Percentiles rank a stretch among this genome's conserved stretches.
These are phyloP conservation scores for Drosophila kuntzei DNA, from an alignment of 2,888 invertebrate genomes.

Conservation along the genomic window DNA sequence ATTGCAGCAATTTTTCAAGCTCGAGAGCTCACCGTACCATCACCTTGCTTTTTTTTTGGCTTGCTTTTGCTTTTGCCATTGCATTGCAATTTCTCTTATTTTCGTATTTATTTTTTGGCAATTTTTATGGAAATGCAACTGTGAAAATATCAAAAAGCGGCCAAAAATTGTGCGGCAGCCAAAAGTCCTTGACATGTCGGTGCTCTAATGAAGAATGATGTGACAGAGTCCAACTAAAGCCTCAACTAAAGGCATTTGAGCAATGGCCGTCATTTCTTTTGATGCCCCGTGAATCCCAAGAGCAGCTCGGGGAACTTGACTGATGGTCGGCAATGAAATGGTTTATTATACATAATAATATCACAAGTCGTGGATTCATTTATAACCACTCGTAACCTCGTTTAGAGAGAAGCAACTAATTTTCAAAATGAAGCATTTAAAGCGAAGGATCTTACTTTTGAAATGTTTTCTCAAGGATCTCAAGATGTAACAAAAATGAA, in stretches of 20 bases:
- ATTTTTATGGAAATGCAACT: constrained; percentile 64
- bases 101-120: constrained; percentile 17
- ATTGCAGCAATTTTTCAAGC: constrained; percentile 77
- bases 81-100: constrained; percentile 23
- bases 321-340: constrained; percentile 64
- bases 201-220: constrained; percentile 75
- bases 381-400: constrained; percentile 16
- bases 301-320: constrained; percentile 40
- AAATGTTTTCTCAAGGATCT: not conserved
- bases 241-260: constrained; percentile 21
- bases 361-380: constrained; percentile 37
- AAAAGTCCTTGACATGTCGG: constrained; percentile 71
- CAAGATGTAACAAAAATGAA: not conserved
- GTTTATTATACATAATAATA: constrained; percentile 48
- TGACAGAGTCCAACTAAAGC: constrained; percentile 22
- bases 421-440: not conserved
- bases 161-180: constrained; percentile 26
- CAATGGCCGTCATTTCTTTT: constrained; percentile 41
- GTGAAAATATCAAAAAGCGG: constrained; percentile 46
- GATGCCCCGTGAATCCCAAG: constrained; percentile 10
- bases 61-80: constrained; percentile 17
- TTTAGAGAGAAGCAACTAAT: not conserved
- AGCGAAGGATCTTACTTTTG: not conserved
- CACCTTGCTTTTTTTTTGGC: constrained; percentile 16
- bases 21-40: constrained; percentile 44